These are phyloP conservation scores for Botrylloides violaceus DNA, from an alignment of 23 tunicate genomes.

Conservation along the genomic window DNA sequence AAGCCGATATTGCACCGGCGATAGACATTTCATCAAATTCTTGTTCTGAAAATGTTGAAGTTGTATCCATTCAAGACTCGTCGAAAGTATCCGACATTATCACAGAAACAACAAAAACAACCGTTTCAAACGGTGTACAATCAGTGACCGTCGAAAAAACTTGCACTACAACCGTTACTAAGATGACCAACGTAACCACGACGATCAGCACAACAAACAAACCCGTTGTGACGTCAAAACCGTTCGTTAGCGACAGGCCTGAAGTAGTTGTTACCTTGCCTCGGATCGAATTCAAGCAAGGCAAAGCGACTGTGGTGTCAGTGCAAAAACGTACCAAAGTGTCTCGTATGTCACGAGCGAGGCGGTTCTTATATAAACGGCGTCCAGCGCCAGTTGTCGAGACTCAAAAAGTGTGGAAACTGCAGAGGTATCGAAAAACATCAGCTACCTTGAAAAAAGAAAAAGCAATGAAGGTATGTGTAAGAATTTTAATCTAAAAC, in stretches of 20 bases:
- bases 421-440: conserved; percentile 18
- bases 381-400: not conserved
- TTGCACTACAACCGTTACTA: conserved; percentile 11
- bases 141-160: conserved; percentile 2
- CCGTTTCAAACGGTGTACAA: not conserved
- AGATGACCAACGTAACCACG: not conserved
- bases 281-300: not conserved
- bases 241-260: not conserved
- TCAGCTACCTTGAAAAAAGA: conserved; percentile 17
- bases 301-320: not conserved
- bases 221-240: not conserved
- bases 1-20: not conserved
- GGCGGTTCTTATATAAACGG: not conserved
- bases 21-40: too few species aligned
- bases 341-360: conserved; percentile 15
- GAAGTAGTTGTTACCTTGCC: not conserved
- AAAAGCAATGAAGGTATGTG: conserved; percentile 23
- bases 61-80: not conserved
- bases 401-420: conserved; percentile 19
- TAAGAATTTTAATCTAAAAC: too few species aligned
- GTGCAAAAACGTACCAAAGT: not conserved
- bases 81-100: not conserved
- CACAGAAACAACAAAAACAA: conserved; percentile 12
- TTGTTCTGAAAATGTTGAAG: not conserved
- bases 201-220: not conserved